Percentiles rank a stretch among this genome's conserved stretches.
These are phyloP conservation scores for Champsocephalus gunnari DNA, from an alignment of 2,797 vertebrate genomes.

Conservation along the genomic window DNA sequence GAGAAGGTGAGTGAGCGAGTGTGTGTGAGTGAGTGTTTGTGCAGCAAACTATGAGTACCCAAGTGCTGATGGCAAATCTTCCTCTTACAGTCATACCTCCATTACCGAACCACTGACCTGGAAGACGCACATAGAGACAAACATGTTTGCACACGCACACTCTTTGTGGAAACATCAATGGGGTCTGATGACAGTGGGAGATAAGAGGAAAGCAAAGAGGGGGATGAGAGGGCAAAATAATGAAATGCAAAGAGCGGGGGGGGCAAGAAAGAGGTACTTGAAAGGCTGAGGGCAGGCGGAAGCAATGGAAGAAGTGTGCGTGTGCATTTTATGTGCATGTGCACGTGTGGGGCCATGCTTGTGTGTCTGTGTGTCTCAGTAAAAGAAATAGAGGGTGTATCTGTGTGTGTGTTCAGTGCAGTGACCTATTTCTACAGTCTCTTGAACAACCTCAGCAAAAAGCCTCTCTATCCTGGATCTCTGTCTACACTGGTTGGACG, in stretches of 20 bases:
- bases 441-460: slow-evolving; percentile 77
- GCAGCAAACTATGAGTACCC: slow-evolving; percentile 40
- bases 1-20: slow-evolving; percentile 38
- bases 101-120: slow-evolving; percentile 73
- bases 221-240: slow-evolving; percentile 60
- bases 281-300: slow-evolving; percentile 53
- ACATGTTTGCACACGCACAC: slow-evolving; percentile 41
- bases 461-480: slow-evolving; percentile 57
- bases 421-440: slow-evolving; percentile 81
- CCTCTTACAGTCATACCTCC: slow-evolving; percentile 65
- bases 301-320: slow-evolving; percentile 37
- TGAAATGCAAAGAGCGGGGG: slow-evolving; percentile 56
- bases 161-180: slow-evolving; percentile 43
- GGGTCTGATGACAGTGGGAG: slow-evolving; percentile 41
- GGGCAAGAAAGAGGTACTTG: slow-evolving; percentile 52
- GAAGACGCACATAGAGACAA: slow-evolving; percentile 63
- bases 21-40: slow-evolving; percentile 1
- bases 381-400: slow-evolving; percentile 32
- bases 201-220: slow-evolving; percentile 54
- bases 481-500: slow-evolving; percentile 49
- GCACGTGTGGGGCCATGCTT: slow-evolving; percentile 15
- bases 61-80: slow-evolving; percentile 65
- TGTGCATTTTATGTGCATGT: slow-evolving; percentile 25
- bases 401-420: slow-evolving; percentile 57
- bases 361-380: slow-evolving; percentile 32